Conservation (phyloP, 1,140 invertebrate genomes). For the Apis cerana region DNA sequence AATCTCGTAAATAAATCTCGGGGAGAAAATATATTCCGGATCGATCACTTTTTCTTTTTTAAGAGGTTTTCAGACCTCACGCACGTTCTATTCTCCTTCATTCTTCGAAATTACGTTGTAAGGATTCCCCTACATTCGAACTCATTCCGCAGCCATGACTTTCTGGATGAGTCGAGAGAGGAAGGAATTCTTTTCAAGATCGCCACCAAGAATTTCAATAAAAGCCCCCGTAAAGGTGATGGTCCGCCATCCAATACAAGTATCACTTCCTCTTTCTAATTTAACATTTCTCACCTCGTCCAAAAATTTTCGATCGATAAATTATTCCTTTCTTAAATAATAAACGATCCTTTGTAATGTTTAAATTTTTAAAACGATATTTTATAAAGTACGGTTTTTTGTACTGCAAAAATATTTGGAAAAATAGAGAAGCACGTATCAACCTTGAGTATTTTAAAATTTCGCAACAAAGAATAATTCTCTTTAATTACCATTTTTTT, state of each 20-base stretch:
- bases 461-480: too few relatives aligned
- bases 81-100: conserved; percentile 28
- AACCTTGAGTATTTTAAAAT: too few relatives aligned
- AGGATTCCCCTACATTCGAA: conserved; percentile 25
- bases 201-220: conserved; percentile 64
- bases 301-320: not conserved
- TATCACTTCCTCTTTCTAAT: not conserved
- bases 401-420: too few relatives aligned
- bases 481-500: too few relatives aligned
- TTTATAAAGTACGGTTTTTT: too few relatives aligned
- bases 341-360: too few relatives aligned
- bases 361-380: too few relatives aligned
- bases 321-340: too few relatives aligned
- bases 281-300: not conserved
- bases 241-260: conserved; percentile 55
- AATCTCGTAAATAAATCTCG: not conserved
- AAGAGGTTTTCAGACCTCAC: conserved; percentile 12
- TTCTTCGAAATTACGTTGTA: conserved; percentile 49
- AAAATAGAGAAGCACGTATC: too few relatives aligned
- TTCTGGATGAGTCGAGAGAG: conserved; percentile 52
- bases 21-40: not conserved
- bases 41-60: conserved; percentile 3
- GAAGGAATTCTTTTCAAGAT: conserved; percentile 66
- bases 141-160: conserved; percentile 62
- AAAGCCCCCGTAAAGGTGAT: conserved; percentile 48